Evolutionary conservation across 2,888 invertebrate genomes (phyloP).

Genomic region (Agapetus fuscipes): DNA sequence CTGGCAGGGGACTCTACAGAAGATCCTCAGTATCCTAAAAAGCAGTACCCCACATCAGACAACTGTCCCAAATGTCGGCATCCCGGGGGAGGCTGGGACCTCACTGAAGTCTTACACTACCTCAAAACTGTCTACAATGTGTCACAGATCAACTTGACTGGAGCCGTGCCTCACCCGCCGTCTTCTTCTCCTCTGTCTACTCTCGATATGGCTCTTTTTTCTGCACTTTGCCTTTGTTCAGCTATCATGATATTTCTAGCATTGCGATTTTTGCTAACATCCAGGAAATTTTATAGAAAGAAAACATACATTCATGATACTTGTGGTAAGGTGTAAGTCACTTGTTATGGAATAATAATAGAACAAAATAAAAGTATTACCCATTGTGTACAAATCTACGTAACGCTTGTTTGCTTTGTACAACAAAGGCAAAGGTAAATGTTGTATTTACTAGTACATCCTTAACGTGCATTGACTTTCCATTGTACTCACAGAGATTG

Average conservation of each 20-base stretch:
- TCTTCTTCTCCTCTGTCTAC: conserved; percentile 44
- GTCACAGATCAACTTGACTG: conserved; percentile 34
- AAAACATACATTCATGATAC: conserved; percentile 61
- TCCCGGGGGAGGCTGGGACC: conserved; percentile 49
- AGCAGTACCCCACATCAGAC: conserved; percentile 68
- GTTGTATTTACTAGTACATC: too few relatives aligned
- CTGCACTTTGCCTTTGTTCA: conserved; percentile 65
- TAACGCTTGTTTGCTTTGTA: too few relatives aligned
- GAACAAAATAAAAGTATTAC: too few relatives aligned
- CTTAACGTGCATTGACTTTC: too few relatives aligned
- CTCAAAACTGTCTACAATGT: conserved; percentile 45
- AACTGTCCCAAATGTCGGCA: conserved; percentile 62
- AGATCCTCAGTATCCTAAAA: conserved; percentile 83
- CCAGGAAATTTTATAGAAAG: conserved; percentile 60
- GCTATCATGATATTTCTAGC: conserved; percentile 65
- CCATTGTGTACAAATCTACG: too few relatives aligned
- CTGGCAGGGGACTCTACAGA: conserved; percentile 79
- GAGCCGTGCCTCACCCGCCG: conserved; percentile 30
- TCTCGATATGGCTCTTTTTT: conserved; percentile 66
- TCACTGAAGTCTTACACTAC: conserved; percentile 52
- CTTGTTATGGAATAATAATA: too few relatives aligned
- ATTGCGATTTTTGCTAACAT: conserved; percentile 64
- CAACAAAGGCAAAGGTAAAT: too few relatives aligned
- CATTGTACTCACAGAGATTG: too few relatives aligned
- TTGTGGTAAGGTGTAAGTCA: conserved; percentile 56